Base-by-base conservation (phyloP, 1,140 invertebrate species). In the Nasonia vitripennis region DNA sequence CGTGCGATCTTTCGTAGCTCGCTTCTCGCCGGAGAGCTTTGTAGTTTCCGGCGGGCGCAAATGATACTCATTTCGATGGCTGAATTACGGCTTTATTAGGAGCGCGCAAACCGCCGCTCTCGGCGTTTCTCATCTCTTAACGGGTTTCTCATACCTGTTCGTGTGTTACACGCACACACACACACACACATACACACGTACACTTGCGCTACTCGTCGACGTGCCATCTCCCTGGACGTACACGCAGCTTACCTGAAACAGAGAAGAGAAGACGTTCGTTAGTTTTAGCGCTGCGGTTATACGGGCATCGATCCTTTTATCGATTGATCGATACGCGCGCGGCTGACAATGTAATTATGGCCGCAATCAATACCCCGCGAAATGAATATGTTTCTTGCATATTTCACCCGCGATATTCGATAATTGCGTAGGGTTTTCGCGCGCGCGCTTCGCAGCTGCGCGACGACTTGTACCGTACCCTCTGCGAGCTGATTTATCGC, bases 41-140 rank as follows among this genome's bases (percentile, higher is more conserved):
- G 79, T 73, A 81, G 79, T 81, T 73, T 73, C 12, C 68, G 79
- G n/a, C 11, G 20, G 7, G 51, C 70, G 55, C 31, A 74, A 77
- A 83, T 83, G 73, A 83, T 83, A 77, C 73, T 37, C 74, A 83
- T 83, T 83, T 77, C 74, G 34, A 62, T 14, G 3, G 73, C 17
- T 78, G 81, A 83, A 83, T 83, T 83, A 77, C 55, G 45, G 55
- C 74, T 83, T 75, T 68, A 83, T 83, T 83, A 83, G 55, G 81
- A 51, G 17, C 34, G 11, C 27, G 20, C 20, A 37, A 20, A 67
- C 2, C 17, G 7, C 5, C 17, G 55, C 55, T 62, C 12, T n/a
- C 68, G 37, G 71, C 71, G 9, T 62, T 23, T 62, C 48, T 74
- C 70, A 75, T 31, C 81, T 45, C 34, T 78, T 78, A 68, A 45